Conservation (phyloP, 2,797 vertebrate genomes). For the Hydrolagus colliei region DNA sequence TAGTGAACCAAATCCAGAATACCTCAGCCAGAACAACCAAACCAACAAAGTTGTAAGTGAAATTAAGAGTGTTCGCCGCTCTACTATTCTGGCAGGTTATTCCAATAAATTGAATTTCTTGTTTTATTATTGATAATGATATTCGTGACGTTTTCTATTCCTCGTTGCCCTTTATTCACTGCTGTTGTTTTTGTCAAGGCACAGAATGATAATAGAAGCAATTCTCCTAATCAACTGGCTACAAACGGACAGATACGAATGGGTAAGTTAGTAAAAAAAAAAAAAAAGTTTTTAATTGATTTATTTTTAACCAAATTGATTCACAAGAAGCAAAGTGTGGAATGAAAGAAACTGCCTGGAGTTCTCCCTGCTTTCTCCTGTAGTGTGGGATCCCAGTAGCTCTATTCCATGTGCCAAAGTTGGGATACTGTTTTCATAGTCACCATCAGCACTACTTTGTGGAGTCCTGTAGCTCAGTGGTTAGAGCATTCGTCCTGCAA, state of each 20-base stretch:
- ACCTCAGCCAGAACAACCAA: slow-evolving; percentile 65
- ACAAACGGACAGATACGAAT: slow-evolving; percentile 73
- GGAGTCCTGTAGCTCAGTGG: no score
- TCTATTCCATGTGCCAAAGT: no score
- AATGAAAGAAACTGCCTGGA: no score
- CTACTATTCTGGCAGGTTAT: background rate
- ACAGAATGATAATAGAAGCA: slow-evolving; percentile 80
- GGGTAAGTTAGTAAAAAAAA: slow-evolving; percentile 59
- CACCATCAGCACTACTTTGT: no score
- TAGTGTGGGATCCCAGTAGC: no score
- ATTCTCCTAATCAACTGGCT: slow-evolving; percentile 75
- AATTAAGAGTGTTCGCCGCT: background rate
- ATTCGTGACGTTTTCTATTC: background rate
- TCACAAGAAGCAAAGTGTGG: background rate
- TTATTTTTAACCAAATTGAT: background rate
- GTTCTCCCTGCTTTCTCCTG: background rate
- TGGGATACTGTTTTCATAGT: no score
- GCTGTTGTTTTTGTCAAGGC: slow-evolving; percentile 54
- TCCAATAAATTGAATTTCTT: background rate
- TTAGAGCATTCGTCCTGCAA: no score
- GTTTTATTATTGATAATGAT: background rate
- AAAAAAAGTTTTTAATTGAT: no score
- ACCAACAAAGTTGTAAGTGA: slow-evolving; percentile 79
- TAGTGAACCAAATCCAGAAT: slow-evolving; percentile 88
- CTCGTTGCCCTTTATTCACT: slow-evolving; percentile 15